Base-by-base conservation (phyloP, 2,797 vertebrate species). In the Enteromius viviparus region DNA sequence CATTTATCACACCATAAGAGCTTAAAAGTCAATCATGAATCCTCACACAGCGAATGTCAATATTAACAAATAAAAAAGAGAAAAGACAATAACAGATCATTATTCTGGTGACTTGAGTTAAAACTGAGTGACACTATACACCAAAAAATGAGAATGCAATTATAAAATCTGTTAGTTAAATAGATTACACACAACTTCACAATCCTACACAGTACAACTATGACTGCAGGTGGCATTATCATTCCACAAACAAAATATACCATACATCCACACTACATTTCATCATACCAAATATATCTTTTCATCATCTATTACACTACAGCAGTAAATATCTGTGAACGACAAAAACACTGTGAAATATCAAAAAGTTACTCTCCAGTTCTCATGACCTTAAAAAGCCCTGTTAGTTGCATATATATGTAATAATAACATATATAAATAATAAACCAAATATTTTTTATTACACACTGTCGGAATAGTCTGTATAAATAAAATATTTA, bases 341-440 rank as follows among this genome's bases (percentile, higher is more conserved):
- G 49, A 75, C 29, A 60, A 40, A 76, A 1, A 76, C 11, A 47
- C 12, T 76, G 72, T 76, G 72, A 76, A 37, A 72, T 74, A 71
- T 62, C 3, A 47, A 47, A 51, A 37, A n/a, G 4, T 3, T 62
- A 49, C 14, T 49, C 17, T 60, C n/a, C 11, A 58, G 42, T 81
- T 58, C 5, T 62, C 58, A 62, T 76, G 71, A 78, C 78, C 47
- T 80, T 76, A 34, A 70, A 76, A 71, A 85, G 75, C 72, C 75
- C 55, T 72, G 51, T 71, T 72, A 42, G 55, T 81, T 81, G 49
- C 49, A 65, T 26, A 66, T 37, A 58, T 26, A 19, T n/a, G 51
- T 55, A 26, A 60, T 60, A 26, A 12, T 60, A 26, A 26, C 58
- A 34, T 1, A 6, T 55, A 80, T 23, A 12, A 15, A 70, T 42